Base-by-base conservation (phyloP, 2,888 invertebrate species). In the Julus scandinavius region DNA sequence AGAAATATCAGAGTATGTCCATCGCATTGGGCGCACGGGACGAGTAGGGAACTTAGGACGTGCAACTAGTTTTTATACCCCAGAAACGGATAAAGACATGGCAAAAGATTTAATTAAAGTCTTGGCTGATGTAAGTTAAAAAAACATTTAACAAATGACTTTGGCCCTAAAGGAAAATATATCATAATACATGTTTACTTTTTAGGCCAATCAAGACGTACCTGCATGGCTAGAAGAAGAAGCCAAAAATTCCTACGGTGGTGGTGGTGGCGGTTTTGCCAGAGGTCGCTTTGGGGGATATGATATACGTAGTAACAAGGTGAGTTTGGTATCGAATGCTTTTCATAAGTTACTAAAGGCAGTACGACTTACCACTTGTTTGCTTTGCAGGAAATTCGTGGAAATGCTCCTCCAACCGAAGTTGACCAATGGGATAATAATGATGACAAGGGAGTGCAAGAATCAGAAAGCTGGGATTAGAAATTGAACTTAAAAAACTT, bases 121-220 rank as follows among this genome's bases (percentile, higher is more conserved):
- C 87, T 93, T 98, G 38, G 93, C 94, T 88, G 96, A 93, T 91
- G 93, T 93, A 91, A 91, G 91, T 90, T 29, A 45, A n/a, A 83
- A 83, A 38, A n/a, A 50, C 13, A 50, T 54, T 41, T n/a, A 29
- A 29, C 29, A 29, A 29, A 29, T 29, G 29, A 29, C 29, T 29
- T 29, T 29, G 29, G 29, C 0, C 29, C 85, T 89, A 20, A 49
- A 72, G 63, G 6, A n/a, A n/a, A n/a, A n/a, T 4, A n/a, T n/a
- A 5, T n/a, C n/a, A 17, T 13, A 54, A 54, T 86, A 54, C 85
- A 17, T 80, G 13, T 9, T 15, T 15, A 63, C 86, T 89, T 7
- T 87, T 90, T 83, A 96, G 91, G 96, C 98, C 0, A 94, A 94
- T 0, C 97, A 98, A 92, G 91, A 94, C 0, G 94, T 98, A 7